These are phyloP conservation scores for Danaus melanippus DNA, from an alignment of 1,140 invertebrate genomes.

Conservation along the genomic window DNA sequence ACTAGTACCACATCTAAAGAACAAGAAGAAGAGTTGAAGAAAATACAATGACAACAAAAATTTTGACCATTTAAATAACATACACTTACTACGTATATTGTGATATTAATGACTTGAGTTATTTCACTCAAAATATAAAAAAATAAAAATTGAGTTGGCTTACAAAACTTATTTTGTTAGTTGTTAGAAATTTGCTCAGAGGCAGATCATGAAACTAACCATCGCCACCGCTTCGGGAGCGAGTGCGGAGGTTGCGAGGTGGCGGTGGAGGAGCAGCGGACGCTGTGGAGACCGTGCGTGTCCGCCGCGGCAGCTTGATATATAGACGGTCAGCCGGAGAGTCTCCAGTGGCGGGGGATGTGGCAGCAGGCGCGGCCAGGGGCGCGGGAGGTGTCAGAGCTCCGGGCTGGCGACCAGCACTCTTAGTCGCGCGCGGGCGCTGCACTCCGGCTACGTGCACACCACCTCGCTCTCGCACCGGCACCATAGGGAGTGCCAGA, in stretches of 20 bases:
- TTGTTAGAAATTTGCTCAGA: too few species aligned
- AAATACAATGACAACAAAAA: too few species aligned
- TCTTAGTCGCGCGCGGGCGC: conserved; percentile 87
- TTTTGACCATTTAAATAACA: too few species aligned
- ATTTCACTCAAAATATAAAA: too few species aligned
- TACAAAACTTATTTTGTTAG: too few species aligned
- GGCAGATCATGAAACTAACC: conserved; percentile 23
- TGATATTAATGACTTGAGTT: too few species aligned
- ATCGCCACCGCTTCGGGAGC: conserved; percentile 42
- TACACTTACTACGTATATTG: too few species aligned
- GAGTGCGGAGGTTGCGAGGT: conserved; percentile 22
- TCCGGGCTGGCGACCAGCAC: conserved; percentile 78
- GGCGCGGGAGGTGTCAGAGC: conserved; percentile 68
- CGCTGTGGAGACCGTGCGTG: conserved; percentile 27
- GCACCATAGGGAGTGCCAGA: conserved; percentile 84
- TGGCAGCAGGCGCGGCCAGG: conserved; percentile 81
- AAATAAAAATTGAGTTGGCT: too few species aligned
- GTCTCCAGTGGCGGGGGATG: conserved; percentile 63
- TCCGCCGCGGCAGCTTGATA: conserved; percentile 33
- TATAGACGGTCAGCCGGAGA: conserved; percentile 43
- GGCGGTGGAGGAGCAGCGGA: conserved; percentile 17
- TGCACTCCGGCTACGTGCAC: conserved; percentile 88
- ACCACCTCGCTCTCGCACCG: conserved; percentile 79
- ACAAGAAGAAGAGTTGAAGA: too few species aligned
- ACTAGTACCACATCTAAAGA: too few species aligned